These are phyloP conservation scores for Muscina levida DNA, from an alignment of 2,888 invertebrate species.

Conservation along the genomic window DNA sequence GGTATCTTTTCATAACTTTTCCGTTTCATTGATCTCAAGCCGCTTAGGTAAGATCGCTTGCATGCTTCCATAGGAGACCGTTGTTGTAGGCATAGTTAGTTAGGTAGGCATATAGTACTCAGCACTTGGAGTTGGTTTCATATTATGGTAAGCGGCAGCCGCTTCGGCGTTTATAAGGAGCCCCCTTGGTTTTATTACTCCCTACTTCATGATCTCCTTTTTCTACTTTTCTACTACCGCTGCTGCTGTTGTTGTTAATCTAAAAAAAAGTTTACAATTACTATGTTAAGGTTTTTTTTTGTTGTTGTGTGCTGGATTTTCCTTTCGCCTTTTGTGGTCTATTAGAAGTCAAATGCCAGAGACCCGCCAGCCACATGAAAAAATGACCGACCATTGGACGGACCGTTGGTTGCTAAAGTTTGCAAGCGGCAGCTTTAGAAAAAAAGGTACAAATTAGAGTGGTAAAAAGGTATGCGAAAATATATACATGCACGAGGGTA, in stretches of 20 bases:
- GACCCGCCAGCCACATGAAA: constrained; percentile 57
- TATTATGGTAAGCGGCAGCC: not conserved
- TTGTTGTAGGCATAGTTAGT: not conserved
- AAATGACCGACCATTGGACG: constrained; percentile 47
- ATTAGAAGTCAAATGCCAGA: constrained; percentile 15
- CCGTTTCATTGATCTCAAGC: constrained; percentile 64
- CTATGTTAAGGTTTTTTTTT: constrained; percentile 15
- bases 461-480: too few species aligned
- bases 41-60: constrained; percentile 27
- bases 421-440: too few species aligned
- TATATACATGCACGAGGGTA: too few species aligned
- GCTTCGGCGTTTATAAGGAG: not conserved
- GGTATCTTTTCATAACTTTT: constrained; percentile 63
- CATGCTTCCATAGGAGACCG: constrained; percentile 50
- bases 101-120: not conserved
- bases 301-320: not conserved
- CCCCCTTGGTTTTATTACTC: not conserved
- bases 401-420: constrained; percentile 8
- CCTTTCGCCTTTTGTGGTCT: constrained; percentile 51
- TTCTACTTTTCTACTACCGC: not conserved
- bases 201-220: not conserved
- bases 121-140: constrained; percentile 3
- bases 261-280: constrained; percentile 59
- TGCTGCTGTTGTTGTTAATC: too few species aligned
- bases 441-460: too few species aligned